A percentile compares a stretch with the other conserved stretches of the same genome.
phyloP scores from a whole-genome alignment of 2,113 vertebrate genomes.

The Hyperoodon ampullatus region DNA sequence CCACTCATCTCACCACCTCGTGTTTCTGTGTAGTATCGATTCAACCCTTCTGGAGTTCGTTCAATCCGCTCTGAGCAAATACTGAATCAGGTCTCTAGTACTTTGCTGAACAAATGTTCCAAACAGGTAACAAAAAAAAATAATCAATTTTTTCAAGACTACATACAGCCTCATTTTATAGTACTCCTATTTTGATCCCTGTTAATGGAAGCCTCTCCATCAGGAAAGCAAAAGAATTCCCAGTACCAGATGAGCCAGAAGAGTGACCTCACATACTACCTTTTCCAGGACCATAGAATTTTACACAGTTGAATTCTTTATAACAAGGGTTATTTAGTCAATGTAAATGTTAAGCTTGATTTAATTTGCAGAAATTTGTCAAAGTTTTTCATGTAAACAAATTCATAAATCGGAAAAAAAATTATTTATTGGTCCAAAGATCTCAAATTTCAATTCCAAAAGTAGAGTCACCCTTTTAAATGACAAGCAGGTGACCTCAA shows the following conservation, averaged over 20 bases:
- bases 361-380: constrained; percentile 28
- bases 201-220: background rate
- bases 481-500: background rate
- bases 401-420: background rate
- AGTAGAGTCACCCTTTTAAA: background rate
- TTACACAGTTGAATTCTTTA: background rate
- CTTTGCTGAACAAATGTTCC: constrained; percentile 5
- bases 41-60: constrained; percentile 63
- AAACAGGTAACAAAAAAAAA: background rate
- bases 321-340: background rate
- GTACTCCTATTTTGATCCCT: background rate
- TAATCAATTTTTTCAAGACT: background rate
- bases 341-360: background rate
- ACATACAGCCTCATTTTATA: background rate
- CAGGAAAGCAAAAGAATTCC: constrained; percentile 10
- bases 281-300: background rate
- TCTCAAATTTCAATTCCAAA: constrained; percentile 47
- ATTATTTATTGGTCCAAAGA: background rate
- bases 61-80: background rate
- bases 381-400: constrained; percentile 19
- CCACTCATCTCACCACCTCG: constrained; percentile 38
- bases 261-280: background rate
- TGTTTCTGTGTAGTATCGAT: constrained; percentile 43
- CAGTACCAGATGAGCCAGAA: background rate
- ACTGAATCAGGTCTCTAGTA: background rate